Conservation (phyloP, 2,888 invertebrate species). For the Apantesis nais region DNA sequence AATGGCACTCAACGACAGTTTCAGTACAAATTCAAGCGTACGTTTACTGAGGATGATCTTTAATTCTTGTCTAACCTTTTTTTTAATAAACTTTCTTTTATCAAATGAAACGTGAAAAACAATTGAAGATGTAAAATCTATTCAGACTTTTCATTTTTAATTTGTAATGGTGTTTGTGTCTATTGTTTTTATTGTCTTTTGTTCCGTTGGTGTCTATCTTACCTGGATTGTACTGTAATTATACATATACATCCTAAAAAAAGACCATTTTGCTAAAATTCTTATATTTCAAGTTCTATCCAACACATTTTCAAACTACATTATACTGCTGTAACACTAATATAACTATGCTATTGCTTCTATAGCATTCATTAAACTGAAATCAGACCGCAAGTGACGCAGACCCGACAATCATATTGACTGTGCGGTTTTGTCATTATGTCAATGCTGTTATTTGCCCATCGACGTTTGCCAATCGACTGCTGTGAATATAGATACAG, state of each 20-base stretch:
- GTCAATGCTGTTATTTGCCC: conserved; percentile 77
- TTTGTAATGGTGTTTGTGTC: background rate
- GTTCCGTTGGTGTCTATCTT: too few species aligned
- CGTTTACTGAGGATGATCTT: too few species aligned
- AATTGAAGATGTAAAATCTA: too few species aligned
- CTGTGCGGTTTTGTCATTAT: conserved; percentile 80
- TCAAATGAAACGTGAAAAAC: too few species aligned
- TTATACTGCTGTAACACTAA: conserved; percentile 42
- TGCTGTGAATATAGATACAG: conserved; percentile 25
- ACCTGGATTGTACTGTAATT: too few species aligned
- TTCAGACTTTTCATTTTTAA: too few species aligned
- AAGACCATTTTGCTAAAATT: background rate
- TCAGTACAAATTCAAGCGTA: too few species aligned
- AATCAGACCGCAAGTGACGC: conserved; percentile 64
- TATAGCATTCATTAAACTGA: conserved; percentile 51
- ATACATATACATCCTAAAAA: too few species aligned
- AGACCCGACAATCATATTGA: conserved; percentile 68
- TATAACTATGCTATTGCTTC: conserved; percentile 36
- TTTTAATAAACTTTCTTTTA: too few species aligned
- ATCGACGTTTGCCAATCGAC: conserved; percentile 62
- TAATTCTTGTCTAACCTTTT: too few species aligned
- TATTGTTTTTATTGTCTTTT: too few species aligned
- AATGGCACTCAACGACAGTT: too few species aligned
- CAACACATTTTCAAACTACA: background rate
- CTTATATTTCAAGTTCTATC: background rate